Base-by-base conservation (phyloP, 2,113 vertebrate genomes). In the Mus musculus region DNA sequence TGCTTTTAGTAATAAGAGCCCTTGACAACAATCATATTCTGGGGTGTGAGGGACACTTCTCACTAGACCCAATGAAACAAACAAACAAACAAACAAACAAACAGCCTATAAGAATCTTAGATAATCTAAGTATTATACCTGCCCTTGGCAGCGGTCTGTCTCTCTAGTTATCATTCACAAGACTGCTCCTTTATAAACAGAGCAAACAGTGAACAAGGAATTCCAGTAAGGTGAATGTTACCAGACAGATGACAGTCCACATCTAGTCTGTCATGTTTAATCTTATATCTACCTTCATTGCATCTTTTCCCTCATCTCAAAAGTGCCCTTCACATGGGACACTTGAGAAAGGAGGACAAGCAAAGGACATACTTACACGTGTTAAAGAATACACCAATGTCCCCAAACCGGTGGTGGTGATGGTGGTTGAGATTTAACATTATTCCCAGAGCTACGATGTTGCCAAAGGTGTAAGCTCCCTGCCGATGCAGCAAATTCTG, bases 241-340 rank as follows among this genome's bases (percentile, higher is more conserved):
- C 93, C 95, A 63, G 73, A 89, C 33, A 5, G 91, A 97, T 96
- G 78, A 96, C 36, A 46, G 96, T 95, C 96, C 96, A 87, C 94
- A 95, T 97, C 65, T 94, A 88, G 95, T 97, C 90, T 98, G 97
- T 98, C 98, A 94, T 89, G 95, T 98, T 98, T 98, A 98, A 98
- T 98, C 96, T 97, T 0, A 0, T 95, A 95, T 97, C 95, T 96
- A 36, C 94, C 72, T 96, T 98, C 95, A 95, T 98, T 98, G 97
- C 33, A 0, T 96, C 96, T 98, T 97, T 95, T 96, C 91, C 82
- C 65, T 97, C 95, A 94, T 97, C 96, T 97, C 96, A 96, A 94
- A 98, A 94, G 81, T 94, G 97, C 97, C 98, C 97, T 98, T 98
- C 97, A 96, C 75, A 22, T 22, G 67, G 97, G 96, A 90, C 87